Percentiles rank a stretch among this genome's conserved stretches.
Evolutionary conservation across 2,113 vertebrate species (phyloP).

Genomic region (Phalacrocorax brasilianus): DNA sequence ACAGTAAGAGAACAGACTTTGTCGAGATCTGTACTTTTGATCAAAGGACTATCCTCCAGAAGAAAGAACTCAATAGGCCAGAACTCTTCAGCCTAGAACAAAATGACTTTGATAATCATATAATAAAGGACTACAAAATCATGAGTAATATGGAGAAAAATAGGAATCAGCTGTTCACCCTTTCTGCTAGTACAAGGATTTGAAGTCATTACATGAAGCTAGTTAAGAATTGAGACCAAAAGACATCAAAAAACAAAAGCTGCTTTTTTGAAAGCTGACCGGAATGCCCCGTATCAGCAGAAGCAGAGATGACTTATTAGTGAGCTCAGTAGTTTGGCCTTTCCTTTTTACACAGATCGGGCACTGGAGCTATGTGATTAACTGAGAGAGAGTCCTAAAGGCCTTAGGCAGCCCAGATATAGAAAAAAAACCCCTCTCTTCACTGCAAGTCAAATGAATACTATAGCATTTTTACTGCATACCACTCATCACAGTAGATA

Average conservation of each 20-base stretch:
- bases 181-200: neutral
- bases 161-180: neutral
- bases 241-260: neutral
- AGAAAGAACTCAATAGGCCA: neutral
- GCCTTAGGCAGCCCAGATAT: neutral
- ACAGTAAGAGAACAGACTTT: neutral
- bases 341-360: neutral
- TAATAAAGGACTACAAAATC: neutral
- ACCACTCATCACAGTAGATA: neutral
- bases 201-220: neutral
- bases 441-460: neutral
- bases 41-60: neutral
- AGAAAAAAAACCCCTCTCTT: neutral
- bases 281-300: neutral
- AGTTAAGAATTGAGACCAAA: neutral
- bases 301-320: neutral
- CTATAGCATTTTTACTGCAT: neutral
- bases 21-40: neutral
- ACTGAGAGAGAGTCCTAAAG: neutral
- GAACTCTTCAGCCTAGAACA: neutral
- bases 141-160: neutral
- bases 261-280: neutral
- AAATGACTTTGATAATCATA: neutral
- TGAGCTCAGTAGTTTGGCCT: neutral
- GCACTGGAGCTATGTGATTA: neutral